Evolutionary conservation across 2,797 vertebrate species (phyloP), one percentile per base, ranked within the genome.

Genomic region (Oophaga sylvatica): DNA sequence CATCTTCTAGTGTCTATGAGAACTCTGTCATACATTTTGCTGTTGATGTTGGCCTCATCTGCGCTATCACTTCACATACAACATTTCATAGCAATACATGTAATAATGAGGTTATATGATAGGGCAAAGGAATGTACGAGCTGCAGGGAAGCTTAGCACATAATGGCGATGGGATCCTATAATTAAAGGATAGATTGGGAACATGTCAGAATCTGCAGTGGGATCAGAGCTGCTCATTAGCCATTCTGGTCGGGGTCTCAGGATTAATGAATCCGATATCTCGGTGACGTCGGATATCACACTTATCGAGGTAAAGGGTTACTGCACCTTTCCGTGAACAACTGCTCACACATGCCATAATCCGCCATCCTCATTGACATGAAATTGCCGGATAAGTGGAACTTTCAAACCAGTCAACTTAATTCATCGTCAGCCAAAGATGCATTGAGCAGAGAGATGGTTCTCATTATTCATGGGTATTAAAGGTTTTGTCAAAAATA

Each of bases 121-220:
- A 59, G 26, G 56, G 16, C 16, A 57, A 29, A 60, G 57, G 56
- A 79, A 79, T 79, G 77, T 79, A 31, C 15, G 17, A 60, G 56
- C 77, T 79, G 56, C 77, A 79, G 77, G 57, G 77, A 79, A 79
- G 77, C 56, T 79, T 79, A 79, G 31, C 57, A 79, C 56, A 31
- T 60, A 79, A 79, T 60, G 10, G 16, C 11, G 56, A 79, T 60
- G 77, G 56, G 80, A 45, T 76, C 71, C 83, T 65, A 7, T 85
- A 63, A 85, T 85, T 85, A 77, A 26, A 85, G 80, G 80, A 67
- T 83, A 80, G 19, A 67, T 17, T 22, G 59, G 59, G 60, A 87
- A 83, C 75, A 35, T 67, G 86, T 56, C 20, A 81, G 56, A 76
- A 87, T 82, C 56, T 83, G 68, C 29, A 83, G 65, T 57, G 53